These are phyloP conservation scores for Homarus gammarus DNA, from an alignment of 2,888 invertebrate species.

Conservation along the genomic window DNA sequence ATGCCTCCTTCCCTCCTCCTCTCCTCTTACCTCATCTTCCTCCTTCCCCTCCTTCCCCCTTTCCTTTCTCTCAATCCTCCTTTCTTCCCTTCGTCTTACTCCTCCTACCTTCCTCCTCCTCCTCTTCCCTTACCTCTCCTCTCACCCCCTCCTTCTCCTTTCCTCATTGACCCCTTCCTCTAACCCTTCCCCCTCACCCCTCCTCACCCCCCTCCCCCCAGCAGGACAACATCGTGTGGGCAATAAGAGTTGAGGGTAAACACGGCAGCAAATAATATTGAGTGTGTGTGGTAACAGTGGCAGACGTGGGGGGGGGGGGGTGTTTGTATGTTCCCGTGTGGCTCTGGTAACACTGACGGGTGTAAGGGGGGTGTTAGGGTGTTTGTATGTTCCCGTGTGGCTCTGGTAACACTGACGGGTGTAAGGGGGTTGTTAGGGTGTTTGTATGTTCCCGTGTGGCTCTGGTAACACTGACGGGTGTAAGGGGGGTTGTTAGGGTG, in stretches of 20 bases:
- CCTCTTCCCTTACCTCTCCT: neutral
- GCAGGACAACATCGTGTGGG: neutral
- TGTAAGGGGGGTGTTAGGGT: too few species aligned
- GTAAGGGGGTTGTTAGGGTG: conserved; percentile 3
- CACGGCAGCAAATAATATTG: neutral
- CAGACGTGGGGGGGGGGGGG: too few species aligned
- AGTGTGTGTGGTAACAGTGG: neutral
- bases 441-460: neutral
- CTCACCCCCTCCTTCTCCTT: too few species aligned
- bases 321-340: too few species aligned
- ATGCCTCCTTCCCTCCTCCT: neutral
- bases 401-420: too few species aligned
- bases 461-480: neutral
- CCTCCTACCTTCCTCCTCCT: neutral
- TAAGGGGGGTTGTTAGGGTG: conserved; percentile 1
- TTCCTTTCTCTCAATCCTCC: neutral
- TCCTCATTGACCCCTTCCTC: neutral
- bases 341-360: too few species aligned
- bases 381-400: neutral
- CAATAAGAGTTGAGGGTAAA: neutral
- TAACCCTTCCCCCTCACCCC: neutral
- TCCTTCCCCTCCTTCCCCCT: neutral
- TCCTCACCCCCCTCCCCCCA: neutral
- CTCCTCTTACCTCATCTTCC: neutral
- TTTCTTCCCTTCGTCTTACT: neutral